Conservation (phyloP, 2,888 invertebrate genomes). For the Philereme vetulata region DNA sequence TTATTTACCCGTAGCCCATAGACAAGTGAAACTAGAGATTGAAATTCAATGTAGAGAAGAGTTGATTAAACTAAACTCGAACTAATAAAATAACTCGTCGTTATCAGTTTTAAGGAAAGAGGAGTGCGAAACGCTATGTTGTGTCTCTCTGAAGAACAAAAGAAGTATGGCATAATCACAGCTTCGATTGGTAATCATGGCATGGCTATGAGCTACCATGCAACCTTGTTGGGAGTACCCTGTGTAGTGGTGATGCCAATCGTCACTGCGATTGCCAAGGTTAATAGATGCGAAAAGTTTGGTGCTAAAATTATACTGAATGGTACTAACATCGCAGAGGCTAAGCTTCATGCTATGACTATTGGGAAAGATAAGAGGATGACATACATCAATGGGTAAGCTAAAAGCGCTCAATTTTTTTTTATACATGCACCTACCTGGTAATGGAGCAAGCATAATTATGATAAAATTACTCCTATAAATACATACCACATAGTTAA, state of each 20-base stretch:
- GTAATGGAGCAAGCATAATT: too few relatives aligned
- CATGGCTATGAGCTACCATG: constrained; percentile 89
- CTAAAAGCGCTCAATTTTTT: not conserved
- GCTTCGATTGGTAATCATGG: constrained; percentile 98
- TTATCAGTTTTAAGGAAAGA: constrained; percentile 93
- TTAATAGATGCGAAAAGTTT: constrained; percentile 90
- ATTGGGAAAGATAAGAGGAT: constrained; percentile 88
- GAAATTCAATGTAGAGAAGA: too few relatives aligned
- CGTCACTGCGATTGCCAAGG: constrained; percentile 95
- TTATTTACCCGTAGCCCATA: too few relatives aligned
- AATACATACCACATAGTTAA: too few relatives aligned
- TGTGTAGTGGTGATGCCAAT: constrained; percentile 95
- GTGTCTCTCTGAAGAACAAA: constrained; percentile 88
- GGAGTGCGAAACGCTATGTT: constrained; percentile 93
- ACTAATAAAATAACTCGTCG: not conserved
- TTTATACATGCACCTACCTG: too few relatives aligned
- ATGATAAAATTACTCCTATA: too few relatives aligned
- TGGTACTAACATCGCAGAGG: constrained; percentile 91
- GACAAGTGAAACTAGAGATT: too few relatives aligned
- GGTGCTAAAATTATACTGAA: constrained; percentile 91
- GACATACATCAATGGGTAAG: constrained; percentile 94
- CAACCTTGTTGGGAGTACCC: constrained; percentile 86
- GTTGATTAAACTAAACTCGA: not conserved
- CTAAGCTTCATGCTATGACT: constrained; percentile 89
- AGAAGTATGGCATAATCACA: constrained; percentile 90